These are phyloP conservation scores for Neotragus moschatus DNA, from an alignment of 2,113 vertebrate genomes.

Conservation along the genomic window DNA sequence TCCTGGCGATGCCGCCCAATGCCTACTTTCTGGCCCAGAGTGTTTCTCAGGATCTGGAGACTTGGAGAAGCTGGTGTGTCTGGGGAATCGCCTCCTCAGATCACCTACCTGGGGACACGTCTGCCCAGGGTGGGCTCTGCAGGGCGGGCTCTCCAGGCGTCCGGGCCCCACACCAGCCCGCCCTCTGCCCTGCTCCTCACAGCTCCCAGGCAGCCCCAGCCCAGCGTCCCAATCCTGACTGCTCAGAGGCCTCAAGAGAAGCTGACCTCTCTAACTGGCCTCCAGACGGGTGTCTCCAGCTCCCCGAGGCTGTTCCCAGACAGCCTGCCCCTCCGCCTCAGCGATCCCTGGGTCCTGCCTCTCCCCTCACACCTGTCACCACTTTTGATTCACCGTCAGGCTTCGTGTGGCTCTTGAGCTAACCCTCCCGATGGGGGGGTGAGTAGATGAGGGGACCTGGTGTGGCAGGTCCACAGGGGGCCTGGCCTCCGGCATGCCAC, in stretches of 20 bases:
- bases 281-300: background rate
- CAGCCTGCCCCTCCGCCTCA: background rate
- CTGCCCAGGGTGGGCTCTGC: background rate
- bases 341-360: background rate
- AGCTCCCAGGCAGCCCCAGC: background rate
- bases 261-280: background rate
- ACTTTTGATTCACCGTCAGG: background rate
- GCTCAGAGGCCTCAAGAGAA: background rate
- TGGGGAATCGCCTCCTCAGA: background rate
- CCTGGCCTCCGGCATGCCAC: background rate
- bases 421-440: no score
- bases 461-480: no score
- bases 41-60: background rate
- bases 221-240: fast-evolving
- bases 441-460: background rate
- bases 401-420: background rate
- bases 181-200: background rate
- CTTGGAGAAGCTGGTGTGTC: background rate
- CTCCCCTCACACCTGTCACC: background rate
- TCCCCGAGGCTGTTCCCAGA: background rate
- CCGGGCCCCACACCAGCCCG: background rate
- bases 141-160: background rate
- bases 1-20: background rate
- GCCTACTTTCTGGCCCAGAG: background rate
- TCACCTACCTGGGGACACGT: background rate